phyloP scores from a whole-genome alignment of 2,113 vertebrate species.

The Cyphomyrus discorhynchus region DNA sequence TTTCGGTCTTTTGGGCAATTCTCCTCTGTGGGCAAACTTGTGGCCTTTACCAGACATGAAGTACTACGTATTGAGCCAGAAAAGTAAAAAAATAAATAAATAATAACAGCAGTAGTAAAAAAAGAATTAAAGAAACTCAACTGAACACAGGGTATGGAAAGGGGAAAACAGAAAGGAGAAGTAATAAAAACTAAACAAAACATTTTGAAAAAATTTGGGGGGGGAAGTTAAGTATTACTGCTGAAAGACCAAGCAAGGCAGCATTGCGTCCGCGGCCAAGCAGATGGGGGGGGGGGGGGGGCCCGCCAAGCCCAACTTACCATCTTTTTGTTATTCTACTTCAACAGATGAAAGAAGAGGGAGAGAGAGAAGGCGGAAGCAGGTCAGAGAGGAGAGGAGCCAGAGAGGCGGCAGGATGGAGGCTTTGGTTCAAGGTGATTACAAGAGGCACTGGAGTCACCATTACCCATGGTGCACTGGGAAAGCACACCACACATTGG shows the following conservation, averaged over 20 bases:
- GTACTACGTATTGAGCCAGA: background rate
- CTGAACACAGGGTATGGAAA: background rate
- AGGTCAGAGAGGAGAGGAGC: constrained; percentile 38
- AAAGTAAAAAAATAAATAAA: background rate
- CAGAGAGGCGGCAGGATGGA: background rate
- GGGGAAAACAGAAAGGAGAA: background rate
- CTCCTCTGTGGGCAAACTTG: background rate
- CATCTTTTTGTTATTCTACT: constrained; percentile 85
- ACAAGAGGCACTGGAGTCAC: background rate
- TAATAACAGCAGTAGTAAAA: background rate
- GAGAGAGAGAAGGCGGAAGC: constrained; percentile 60
- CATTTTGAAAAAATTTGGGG: background rate
- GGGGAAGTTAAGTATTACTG: background rate
- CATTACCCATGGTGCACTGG: background rate
- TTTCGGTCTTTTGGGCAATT: background rate
- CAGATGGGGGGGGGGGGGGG: constrained; percentile 54
- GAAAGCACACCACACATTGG: background rate
- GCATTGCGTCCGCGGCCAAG: constrained; percentile 49
- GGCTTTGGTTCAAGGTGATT: background rate
- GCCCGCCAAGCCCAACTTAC: constrained; percentile 71
- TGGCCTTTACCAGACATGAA: background rate
- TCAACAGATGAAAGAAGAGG: constrained; percentile 76
- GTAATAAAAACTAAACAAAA: background rate
- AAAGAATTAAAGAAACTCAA: background rate
- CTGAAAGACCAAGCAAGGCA: constrained; percentile 6